Evolutionary conservation across 2,888 invertebrate genomes (phyloP).

Genomic region (Odontocerum albicorne): DNA sequence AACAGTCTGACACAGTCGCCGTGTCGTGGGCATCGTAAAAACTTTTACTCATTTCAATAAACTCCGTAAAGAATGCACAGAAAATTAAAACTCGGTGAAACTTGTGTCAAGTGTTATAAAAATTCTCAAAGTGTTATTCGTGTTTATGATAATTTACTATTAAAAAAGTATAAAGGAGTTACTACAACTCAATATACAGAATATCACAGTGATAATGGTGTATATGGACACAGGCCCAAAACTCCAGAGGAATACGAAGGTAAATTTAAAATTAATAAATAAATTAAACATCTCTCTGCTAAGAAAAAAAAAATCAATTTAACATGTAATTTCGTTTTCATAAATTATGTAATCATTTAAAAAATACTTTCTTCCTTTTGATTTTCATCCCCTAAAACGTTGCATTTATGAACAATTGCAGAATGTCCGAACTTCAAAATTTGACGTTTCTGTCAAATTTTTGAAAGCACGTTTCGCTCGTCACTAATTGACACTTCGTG

Average conservation of each 20-base stretch:
- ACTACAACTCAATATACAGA: slow-evolving; percentile 5
- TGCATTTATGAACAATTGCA: too few relatives aligned
- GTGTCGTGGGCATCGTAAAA: background rate
- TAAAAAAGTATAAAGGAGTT: slow-evolving; percentile 3
- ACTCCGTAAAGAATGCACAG: slow-evolving; percentile 23
- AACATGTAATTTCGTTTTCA: background rate
- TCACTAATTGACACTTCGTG: too few relatives aligned
- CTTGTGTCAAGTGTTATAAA: slow-evolving; percentile 8
- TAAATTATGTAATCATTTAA: too few relatives aligned
- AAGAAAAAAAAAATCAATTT: background rate
- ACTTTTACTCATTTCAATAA: background rate
- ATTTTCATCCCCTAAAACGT: too few relatives aligned
- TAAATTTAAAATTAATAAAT: too few relatives aligned
- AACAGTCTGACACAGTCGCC: background rate
- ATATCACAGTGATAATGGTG: slow-evolving; percentile 61
- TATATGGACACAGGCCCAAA: slow-evolving; percentile 61
- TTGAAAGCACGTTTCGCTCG: too few relatives aligned
- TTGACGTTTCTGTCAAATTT: too few relatives aligned
- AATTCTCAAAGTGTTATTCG: too few relatives aligned
- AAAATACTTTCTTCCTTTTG: too few relatives aligned
- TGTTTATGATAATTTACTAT: background rate
- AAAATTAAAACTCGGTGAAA: slow-evolving; percentile 18
- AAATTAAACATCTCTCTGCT: too few relatives aligned
- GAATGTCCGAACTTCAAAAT: too few relatives aligned
- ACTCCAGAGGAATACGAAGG: slow-evolving; percentile 41